Conservation (phyloP, 2,888 invertebrate species). For the Pandemis corylana region DNA sequence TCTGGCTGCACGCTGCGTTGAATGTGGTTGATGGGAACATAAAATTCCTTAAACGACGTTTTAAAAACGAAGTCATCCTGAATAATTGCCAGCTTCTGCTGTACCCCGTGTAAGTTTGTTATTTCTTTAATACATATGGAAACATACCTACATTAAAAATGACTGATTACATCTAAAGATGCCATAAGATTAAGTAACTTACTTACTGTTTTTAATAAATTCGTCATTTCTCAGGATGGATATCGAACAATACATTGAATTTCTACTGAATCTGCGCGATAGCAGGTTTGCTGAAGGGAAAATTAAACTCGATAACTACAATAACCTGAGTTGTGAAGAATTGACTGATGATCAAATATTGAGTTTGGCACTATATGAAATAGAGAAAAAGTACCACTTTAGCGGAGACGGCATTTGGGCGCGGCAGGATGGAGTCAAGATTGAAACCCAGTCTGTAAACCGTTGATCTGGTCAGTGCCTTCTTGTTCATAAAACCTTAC, state of each 20-base stretch:
- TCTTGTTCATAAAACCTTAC: neutral
- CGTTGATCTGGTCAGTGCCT: neutral
- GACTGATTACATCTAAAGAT: no score
- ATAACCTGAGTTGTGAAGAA: constrained; percentile 53
- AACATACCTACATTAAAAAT: no score
- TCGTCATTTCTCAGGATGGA: constrained; percentile 61
- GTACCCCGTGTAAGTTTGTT: constrained; percentile 87
- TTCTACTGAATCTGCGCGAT: constrained; percentile 55
- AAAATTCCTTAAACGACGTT: constrained; percentile 81
- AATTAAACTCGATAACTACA: constrained; percentile 56
- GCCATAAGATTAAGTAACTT: neutral
- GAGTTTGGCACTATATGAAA: constrained; percentile 88
- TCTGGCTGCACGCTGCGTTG: constrained; percentile 86
- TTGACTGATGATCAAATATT: constrained; percentile 83
- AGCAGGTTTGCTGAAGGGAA: constrained; percentile 43
- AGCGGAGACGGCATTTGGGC: constrained; percentile 90
- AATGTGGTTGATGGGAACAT: constrained; percentile 85
- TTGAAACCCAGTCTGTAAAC: constrained; percentile 46
- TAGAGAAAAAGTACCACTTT: constrained; percentile 90
- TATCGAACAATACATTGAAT: constrained; percentile 61
- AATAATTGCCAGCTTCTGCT: constrained; percentile 87
- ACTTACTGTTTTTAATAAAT: constrained; percentile 28
- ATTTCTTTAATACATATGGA: neutral
- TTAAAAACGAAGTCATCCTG: constrained; percentile 82
- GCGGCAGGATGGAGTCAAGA: constrained; percentile 57